Evolutionary conservation across 2,797 vertebrate genomes (phyloP), one percentile per base, ranked within the genome.

Genomic region (Siniperca undulata): DNA sequence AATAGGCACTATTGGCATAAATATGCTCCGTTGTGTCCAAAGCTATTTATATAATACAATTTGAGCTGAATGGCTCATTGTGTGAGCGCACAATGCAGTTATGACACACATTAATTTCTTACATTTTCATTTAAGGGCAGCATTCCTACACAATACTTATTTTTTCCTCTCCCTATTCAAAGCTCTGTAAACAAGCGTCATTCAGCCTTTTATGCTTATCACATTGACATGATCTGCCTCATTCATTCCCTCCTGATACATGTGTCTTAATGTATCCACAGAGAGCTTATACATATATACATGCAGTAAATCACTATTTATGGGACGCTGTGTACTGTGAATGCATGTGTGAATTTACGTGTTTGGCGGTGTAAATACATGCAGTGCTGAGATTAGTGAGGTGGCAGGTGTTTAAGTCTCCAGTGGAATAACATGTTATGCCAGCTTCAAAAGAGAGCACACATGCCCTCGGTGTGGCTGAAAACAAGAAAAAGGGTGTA

Each of bases 41-140:
- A 89, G 86, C 89, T 88, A 85, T 93, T 91, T 85, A 81, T 89
- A 88, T 89, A 91, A 92, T 81, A 90, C 87, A 87, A 90, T 94
- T 88, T 77, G 81, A 87, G 78, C 82, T 93, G 91, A 93, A 89
- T 89, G 84, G 84, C 84, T 86, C 83, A 89, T 94, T 94, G 90
- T 92, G 82, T 78, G 48, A 81, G 83, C 17, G 64, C 71, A 94
- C 90, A 94, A 92, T 89, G 88, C 58, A 58, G 74, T 82, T 88
- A 92, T 87, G 83, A 93, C 88, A 92, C 68, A 92, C 83, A 82
- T 92, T 86, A 69, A 82, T 85, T 86, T 86, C 77, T 75, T 88
- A 82, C 86, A 86, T 89, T 90, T 89, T 86, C 76, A 91, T 92
- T 91, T 91, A 78, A 86, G 66, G 72, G 86, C 82, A 83, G 74